Evolutionary conservation across 2,888 invertebrate genomes (phyloP), one percentile per base, ranked within the genome.

Genomic region (Tetropium fuscum): DNA sequence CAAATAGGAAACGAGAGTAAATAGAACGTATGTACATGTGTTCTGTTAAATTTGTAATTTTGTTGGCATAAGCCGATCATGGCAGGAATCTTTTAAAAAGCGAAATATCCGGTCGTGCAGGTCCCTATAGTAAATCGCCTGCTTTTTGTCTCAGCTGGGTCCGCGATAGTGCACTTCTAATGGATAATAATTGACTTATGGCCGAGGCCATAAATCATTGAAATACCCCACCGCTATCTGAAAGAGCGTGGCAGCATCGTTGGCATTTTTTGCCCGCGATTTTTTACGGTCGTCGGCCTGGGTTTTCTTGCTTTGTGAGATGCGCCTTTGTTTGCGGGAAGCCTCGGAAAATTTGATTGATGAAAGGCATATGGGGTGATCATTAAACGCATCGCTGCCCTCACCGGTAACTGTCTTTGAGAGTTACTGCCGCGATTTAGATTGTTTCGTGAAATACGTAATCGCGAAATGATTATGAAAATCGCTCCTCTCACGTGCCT

Each of bases 291-390:
- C 10, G 38, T 13, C 40, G 18, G 48, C 20, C 13, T 18, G 36
- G 51, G 16, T 51, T 51, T 40, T 40, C 51, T 51, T 40, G 38
- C 51, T 40, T 51, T 51, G 51, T 51, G 51, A 10, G 36, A 38
- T 40, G 51, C 38, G 38, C 51, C 51, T 51, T 51, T 51, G 51
- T 51, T 51, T 51, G 51, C 19, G 40, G 51, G 51, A 34, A 40
- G 51, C 51, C 40, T 55, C 43, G 45, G 55, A 45, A 55, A 55
- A 55, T 55, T 55, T 55, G 55, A 55, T 55, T 45, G 55, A 55
- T 55, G 55, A 55, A 55, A 55, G 55, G 38, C 45, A 40, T 51
- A 51, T 40, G 34, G 25, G 43, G 40, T 45, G 55, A 45, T 45
- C 47, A 32, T 55, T 55, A 55, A 47, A 55, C 38, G 55, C 55